Evolutionary conservation across 2,888 invertebrate genomes (phyloP).

Genomic region (Phaedon cochleariae): DNA sequence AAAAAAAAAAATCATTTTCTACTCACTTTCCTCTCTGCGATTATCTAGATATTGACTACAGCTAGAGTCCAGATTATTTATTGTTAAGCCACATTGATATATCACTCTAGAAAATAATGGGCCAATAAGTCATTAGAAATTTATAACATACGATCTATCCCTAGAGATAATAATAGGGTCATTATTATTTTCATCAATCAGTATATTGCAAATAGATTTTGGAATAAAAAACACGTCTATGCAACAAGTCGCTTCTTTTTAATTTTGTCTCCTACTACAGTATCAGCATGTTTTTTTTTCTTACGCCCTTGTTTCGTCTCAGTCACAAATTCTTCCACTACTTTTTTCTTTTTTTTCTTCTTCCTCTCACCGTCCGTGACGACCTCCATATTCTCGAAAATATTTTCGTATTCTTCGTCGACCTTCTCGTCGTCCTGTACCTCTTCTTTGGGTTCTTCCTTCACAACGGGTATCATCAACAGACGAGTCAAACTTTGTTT

Average conservation of each 20-base stretch:
- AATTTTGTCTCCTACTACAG: neutral
- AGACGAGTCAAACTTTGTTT: constrained; percentile 82
- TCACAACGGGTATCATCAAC: constrained; percentile 64
- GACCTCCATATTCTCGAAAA: constrained; percentile 74
- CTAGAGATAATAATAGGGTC: too few species aligned
- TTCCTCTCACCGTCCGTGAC: constrained; percentile 40
- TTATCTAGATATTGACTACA: too few species aligned
- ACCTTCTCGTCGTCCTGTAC: constrained; percentile 40
- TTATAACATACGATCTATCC: too few species aligned
- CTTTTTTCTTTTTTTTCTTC: constrained; percentile 20
- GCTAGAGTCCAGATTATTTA: too few species aligned
- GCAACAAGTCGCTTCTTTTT: constrained; percentile 10
- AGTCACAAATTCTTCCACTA: neutral
- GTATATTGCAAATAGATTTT: too few species aligned
- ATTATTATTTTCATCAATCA: too few species aligned
- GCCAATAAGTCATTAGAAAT: too few species aligned
- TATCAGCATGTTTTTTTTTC: constrained; percentile 11
- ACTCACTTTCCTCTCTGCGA: too few species aligned
- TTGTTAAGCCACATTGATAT: too few species aligned
- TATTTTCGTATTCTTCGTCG: constrained; percentile 71
- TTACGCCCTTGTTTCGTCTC: constrained; percentile 10
- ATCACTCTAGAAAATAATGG: too few species aligned
- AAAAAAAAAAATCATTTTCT: too few species aligned
- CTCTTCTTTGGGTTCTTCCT: constrained; percentile 49
- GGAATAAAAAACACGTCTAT: constrained; percentile 3